These are phyloP conservation scores for Pollimyrus isidori DNA, from an alignment of 2,113 vertebrate species.

Conservation along the genomic window DNA sequence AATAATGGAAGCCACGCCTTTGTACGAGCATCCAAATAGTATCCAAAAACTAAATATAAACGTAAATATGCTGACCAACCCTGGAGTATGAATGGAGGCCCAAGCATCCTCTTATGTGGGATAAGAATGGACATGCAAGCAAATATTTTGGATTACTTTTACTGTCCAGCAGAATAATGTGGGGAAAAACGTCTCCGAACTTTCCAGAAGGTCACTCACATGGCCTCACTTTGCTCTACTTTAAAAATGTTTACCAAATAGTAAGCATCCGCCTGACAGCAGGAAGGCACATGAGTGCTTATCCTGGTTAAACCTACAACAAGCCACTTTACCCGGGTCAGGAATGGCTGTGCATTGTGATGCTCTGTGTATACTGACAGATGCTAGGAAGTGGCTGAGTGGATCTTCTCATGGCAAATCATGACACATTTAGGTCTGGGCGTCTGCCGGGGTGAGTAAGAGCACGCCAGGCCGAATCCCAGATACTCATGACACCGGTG, in stretches of 20 bases:
- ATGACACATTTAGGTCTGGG: neutral
- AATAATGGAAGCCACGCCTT: neutral
- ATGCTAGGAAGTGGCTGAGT: neutral
- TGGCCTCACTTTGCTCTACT: neutral
- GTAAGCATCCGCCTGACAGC: neutral
- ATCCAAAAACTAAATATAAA: neutral
- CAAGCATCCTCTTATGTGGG: neutral
- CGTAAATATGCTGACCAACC: neutral
- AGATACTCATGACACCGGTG: neutral
- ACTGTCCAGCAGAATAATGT: neutral
- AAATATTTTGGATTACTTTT: neutral
- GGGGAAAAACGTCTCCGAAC: neutral
- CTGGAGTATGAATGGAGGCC: neutral
- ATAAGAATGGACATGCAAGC: neutral
- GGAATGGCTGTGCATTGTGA: conserved; percentile 2
- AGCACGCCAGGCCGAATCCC: neutral
- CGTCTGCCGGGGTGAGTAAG: neutral
- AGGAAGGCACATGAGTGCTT: neutral
- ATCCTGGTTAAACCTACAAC: neutral
- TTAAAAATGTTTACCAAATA: neutral
- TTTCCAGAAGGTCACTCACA: neutral
- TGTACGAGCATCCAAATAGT: neutral
- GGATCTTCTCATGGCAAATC: neutral
- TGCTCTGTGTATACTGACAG: neutral
- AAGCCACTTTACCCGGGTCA: neutral